Conservation (phyloP, 2,797 vertebrate species). For the Leptodactylus fallax region DNA sequence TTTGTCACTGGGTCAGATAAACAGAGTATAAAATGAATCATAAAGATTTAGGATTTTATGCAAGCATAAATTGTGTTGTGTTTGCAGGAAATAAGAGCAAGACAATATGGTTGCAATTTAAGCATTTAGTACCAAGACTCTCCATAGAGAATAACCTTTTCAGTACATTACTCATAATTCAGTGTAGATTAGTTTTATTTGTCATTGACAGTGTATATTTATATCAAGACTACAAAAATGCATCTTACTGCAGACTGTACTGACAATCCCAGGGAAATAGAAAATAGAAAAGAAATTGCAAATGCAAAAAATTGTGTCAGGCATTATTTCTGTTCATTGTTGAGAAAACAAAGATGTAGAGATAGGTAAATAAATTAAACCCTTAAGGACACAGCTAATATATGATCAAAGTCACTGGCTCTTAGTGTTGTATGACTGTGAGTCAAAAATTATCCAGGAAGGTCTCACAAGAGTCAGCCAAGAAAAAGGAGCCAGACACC, state of each 20-base stretch:
- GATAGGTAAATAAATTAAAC: not conserved
- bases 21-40: constrained; percentile 12
- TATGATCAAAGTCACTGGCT: too few relatives aligned
- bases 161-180: not conserved
- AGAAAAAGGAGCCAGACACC: too few relatives aligned
- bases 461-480: too few relatives aligned
- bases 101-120: constrained; percentile 9
- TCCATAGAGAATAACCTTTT: not conserved
- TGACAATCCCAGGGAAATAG: not conserved
- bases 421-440: too few relatives aligned
- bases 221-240: not conserved
- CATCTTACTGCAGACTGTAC: not conserved
- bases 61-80: constrained; percentile 10
- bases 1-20: not conserved
- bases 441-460: too few relatives aligned
- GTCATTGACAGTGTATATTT: constrained; percentile 4
- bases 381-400: not conserved
- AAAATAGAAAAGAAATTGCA: not conserved
- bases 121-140: not conserved
- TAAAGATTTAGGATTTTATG: constrained; percentile 3
- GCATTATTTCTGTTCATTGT: not conserved
- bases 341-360: not conserved
- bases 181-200: not conserved
- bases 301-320: not conserved
- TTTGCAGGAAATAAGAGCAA: not conserved